Percentiles rank a stretch among this genome's conserved stretches.
Evolutionary conservation across 2,797 vertebrate species (phyloP).

Genomic region (Intellagama lesueurii): DNA sequence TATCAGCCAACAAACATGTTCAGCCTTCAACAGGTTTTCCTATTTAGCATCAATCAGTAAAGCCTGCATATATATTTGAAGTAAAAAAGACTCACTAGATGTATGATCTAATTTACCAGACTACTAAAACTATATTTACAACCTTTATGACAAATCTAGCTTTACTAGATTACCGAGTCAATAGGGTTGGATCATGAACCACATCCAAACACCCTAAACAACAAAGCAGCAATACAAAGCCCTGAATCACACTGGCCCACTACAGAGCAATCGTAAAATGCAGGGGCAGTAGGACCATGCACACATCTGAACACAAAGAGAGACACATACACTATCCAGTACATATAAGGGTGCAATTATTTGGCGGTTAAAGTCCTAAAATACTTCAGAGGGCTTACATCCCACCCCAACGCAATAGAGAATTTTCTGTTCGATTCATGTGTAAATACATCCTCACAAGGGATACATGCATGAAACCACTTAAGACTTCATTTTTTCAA

Average conservation of each 20-base stretch:
- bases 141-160: background rate
- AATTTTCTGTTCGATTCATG: too few species aligned
- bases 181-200: background rate
- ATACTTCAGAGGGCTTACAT: too few species aligned
- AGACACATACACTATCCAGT: background rate
- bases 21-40: constrained; percentile 67
- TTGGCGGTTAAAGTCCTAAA: too few species aligned
- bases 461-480: background rate
- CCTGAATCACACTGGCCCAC: background rate
- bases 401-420: too few species aligned
- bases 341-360: background rate
- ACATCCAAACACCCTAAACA: background rate
- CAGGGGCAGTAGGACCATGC: background rate
- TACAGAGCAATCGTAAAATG: too few species aligned
- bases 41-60: constrained; percentile 69
- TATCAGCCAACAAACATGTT: constrained; percentile 56
- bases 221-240: background rate
- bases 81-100: too few species aligned
- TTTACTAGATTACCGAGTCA: too few species aligned
- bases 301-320: background rate
- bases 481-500: background rate
- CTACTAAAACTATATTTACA: too few species aligned
- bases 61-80: constrained; percentile 59
- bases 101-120: too few species aligned
- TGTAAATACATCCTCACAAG: too few species aligned